These are phyloP conservation scores for Puffinus mauretanicus DNA, from an alignment of 2,113 vertebrate species.

Conservation along the genomic window DNA sequence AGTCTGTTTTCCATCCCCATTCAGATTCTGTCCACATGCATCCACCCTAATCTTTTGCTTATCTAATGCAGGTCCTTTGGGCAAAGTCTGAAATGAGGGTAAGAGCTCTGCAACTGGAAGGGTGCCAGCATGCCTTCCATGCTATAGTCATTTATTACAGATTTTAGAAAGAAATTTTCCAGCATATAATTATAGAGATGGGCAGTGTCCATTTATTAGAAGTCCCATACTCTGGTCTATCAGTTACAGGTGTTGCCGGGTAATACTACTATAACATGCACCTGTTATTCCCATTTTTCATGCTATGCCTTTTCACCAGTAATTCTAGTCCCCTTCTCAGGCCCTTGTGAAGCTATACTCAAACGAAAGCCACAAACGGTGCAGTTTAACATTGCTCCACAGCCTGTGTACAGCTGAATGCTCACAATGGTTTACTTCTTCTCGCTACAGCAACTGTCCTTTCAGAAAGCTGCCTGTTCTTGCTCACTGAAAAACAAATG, in stretches of 20 bases:
- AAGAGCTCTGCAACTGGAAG: conserved; percentile 10
- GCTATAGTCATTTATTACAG: conserved; percentile 3
- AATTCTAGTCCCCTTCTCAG: not conserved
- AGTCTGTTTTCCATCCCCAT: not conserved
- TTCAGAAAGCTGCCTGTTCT: not conserved
- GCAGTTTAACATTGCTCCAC: not conserved
- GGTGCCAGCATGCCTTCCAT: conserved; percentile 1
- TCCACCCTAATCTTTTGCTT: conserved; percentile 41
- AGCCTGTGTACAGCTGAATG: conserved; percentile 18
- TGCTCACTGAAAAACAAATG: not conserved
- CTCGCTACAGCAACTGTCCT: not conserved
- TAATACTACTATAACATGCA: not conserved
- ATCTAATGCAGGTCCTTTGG: conserved; percentile 15
- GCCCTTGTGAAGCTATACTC: conserved; percentile 6
- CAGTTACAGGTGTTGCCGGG: conserved; percentile 12
- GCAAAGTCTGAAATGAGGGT: conserved; percentile 17
- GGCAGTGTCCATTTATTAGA: not conserved
- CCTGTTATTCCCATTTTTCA: conserved; percentile 55
- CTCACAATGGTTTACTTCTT: not conserved
- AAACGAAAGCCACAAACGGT: not conserved
- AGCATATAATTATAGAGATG: not conserved
- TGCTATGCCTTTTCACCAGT: conserved; percentile 6
- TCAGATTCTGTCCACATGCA: not conserved
- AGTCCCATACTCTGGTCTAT: not conserved
- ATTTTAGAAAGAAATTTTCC: not conserved